Base-by-base conservation (phyloP, 2,113 vertebrate species). In the Triplophysa tibetana region DNA sequence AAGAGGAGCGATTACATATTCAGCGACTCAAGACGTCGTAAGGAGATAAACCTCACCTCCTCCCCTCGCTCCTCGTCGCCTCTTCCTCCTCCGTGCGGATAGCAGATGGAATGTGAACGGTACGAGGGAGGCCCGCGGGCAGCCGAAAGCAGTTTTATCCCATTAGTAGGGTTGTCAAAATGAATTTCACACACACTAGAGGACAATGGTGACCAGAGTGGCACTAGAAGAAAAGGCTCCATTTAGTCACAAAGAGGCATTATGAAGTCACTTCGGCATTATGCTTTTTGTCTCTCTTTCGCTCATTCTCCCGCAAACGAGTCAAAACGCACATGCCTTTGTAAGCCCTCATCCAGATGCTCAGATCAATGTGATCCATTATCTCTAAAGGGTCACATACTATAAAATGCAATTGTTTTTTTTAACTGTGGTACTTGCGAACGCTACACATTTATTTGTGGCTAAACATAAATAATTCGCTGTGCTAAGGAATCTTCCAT, bases 141-240 rank as follows among this genome's bases (percentile, higher is more conserved):
- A 93, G 88, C 75, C 48, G 89, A 85, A 84, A 87, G 89, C 89
- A 86, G 93, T 94, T 95, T 98, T 96, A 98, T 97, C 96, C 96
- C 97, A 97, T 99, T 98, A 95, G 94, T 89, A 98, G 93, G 97
- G 94, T 95, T 98, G 97, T 98, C 97, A 97, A 95, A 96, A 94
- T 95, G 95, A 96, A 97, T 98, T 95, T 96, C 93, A 92, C 90
- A 88, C 88, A 92, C 89, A 90, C 88, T 78, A 72, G 17, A 76
- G 84, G 83, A 92, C 91, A 93, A 92, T 90, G 85, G 87, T 84
- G 87, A 83, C 81, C 83, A 81, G 86, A 91, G 85, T 89, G 85
- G 89, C 70, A 80, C 81, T 67, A 60, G 86, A 87, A 85, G 85
- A 87, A 88, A 79, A 86, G 84, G 85, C 74, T 85, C 85, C 80